Conservation (phyloP, 2,113 vertebrate genomes). For the Phylloscopus trochilus region DNA sequence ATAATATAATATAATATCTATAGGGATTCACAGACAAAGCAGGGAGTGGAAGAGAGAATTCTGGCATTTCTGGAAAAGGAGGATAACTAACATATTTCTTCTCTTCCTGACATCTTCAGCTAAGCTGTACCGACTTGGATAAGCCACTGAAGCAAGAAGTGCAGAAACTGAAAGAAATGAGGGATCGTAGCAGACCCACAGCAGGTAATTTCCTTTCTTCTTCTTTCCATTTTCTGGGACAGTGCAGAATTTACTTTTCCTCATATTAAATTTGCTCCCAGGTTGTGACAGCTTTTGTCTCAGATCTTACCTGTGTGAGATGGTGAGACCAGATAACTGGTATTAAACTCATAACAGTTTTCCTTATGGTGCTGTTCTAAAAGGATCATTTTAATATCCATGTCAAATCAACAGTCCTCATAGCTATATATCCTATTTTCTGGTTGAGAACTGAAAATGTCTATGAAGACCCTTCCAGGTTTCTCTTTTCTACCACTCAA, state of each 20-base stretch:
- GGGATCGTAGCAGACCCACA: constrained; percentile 39
- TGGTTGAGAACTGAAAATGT: neutral
- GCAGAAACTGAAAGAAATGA: constrained; percentile 84
- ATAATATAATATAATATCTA: neutral
- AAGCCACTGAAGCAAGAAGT: constrained; percentile 87
- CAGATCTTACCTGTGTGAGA: neutral
- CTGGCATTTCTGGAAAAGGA: neutral
- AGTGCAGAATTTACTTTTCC: neutral
- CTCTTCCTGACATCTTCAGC: constrained; percentile 62
- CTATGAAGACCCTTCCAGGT: neutral
- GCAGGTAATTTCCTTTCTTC: constrained; percentile 53
- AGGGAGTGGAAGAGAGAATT: neutral
- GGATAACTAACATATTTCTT: neutral
- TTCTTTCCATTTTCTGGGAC: neutral
- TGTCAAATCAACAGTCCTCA: neutral
- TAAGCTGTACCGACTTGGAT: constrained; percentile 84
- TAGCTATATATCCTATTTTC: neutral
- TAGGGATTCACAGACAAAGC: neutral
- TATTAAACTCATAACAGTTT: neutral
- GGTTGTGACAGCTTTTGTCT: neutral
- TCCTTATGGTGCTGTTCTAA: neutral
- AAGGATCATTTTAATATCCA: neutral
- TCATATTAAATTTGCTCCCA: neutral
- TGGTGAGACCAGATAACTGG: neutral
- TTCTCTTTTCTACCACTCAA: neutral